These are phyloP conservation scores for Hoplias malabaricus DNA, from an alignment of 2,113 vertebrate genomes.

Conservation along the genomic window DNA sequence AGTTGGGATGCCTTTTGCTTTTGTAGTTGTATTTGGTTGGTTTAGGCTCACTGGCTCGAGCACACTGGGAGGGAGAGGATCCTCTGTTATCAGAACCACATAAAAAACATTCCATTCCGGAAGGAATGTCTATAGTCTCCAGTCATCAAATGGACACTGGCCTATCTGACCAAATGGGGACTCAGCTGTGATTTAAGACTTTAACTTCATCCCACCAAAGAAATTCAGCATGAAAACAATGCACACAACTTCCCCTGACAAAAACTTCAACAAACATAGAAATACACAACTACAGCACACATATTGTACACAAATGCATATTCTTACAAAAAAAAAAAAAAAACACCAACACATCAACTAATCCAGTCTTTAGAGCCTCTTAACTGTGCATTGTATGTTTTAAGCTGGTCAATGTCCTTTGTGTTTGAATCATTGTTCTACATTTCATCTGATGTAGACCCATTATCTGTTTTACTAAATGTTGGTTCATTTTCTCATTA, in stretches of 20 bases:
- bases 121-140: constrained; percentile 55
- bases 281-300: not conserved
- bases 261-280: constrained; percentile 5
- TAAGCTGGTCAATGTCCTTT: not conserved
- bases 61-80: constrained; percentile 17
- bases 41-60: constrained; percentile 11
- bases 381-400: not conserved
- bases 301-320: not conserved
- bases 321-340: too few species aligned
- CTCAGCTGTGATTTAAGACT: constrained; percentile 43
- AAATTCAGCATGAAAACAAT: constrained; percentile 47
- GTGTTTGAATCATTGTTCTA: not conserved
- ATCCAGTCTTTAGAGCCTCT: not conserved
- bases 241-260: constrained; percentile 48
- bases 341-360: not conserved
- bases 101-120: constrained; percentile 74
- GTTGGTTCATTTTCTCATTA: constrained; percentile 43
- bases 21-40: constrained; percentile 3
- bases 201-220: constrained; percentile 72
- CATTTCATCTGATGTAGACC: not conserved
- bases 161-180: constrained; percentile 32
- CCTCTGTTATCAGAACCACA: not conserved
- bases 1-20: constrained; percentile 11
- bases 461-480: not conserved
- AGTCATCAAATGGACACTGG: constrained; percentile 12